Conservation (phyloP, 2,113 vertebrate genomes). For the Collichthys lucidus region DNA sequence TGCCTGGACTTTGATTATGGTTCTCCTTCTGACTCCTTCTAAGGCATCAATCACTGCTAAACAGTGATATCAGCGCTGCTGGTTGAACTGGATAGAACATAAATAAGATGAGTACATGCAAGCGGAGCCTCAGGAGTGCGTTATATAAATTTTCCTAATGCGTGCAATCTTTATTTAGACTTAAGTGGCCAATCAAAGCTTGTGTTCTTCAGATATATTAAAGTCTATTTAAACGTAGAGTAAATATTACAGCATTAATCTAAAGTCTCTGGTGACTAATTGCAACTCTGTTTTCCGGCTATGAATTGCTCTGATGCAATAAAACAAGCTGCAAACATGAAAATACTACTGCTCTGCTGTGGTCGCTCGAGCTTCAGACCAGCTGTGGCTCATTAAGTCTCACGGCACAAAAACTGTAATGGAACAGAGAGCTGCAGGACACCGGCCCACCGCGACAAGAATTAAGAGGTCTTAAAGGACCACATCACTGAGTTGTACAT, state of each 20-base stretch:
- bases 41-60: slow-evolving; percentile 50
- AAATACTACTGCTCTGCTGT: not conserved
- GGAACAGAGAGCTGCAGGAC: slow-evolving; percentile 52
- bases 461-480: slow-evolving; percentile 17
- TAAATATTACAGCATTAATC: slow-evolving; percentile 39
- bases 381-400: slow-evolving; percentile 63
- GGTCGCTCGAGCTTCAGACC: slow-evolving; percentile 5
- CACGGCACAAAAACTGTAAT: slow-evolving; percentile 37
- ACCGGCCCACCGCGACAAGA: not conserved
- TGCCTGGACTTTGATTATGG: slow-evolving; percentile 60
- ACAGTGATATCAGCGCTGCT: slow-evolving; percentile 37
- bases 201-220: slow-evolving; percentile 20
- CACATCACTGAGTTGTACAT: slow-evolving; percentile 26
- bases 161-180: slow-evolving; percentile 28
- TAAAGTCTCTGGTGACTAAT: slow-evolving; percentile 16
- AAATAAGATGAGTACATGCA: slow-evolving; percentile 47
- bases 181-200: slow-evolving; percentile 29
- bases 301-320: not conserved
- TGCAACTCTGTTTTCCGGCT: slow-evolving; percentile 9
- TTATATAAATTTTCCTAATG: slow-evolving; percentile 29
- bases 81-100: slow-evolving; percentile 32
- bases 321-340: slow-evolving; percentile 29
- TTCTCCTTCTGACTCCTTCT: slow-evolving; percentile 37
- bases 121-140: not conserved
- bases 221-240: slow-evolving; percentile 20